Evolutionary conservation across 2,888 invertebrate genomes (phyloP).

Genomic region (Calameuta pallipes): DNA sequence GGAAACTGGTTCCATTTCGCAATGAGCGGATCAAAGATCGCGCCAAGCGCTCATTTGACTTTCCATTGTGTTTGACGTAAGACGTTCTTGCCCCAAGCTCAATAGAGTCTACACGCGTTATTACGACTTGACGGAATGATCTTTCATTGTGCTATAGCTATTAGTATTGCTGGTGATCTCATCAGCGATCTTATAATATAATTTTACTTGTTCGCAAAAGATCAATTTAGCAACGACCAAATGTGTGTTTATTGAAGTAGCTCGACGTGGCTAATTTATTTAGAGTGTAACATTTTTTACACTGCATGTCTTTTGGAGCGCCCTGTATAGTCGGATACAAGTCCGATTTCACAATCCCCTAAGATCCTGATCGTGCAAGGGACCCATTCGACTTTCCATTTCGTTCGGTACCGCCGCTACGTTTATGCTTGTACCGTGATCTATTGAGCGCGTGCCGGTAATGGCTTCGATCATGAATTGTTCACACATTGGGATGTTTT

Average conservation of each 20-base stretch:
- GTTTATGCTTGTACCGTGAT: not conserved
- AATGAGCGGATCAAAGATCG: slow-evolving; percentile 27
- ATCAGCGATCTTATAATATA: not conserved
- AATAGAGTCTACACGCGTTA: not conserved
- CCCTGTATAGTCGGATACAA: slow-evolving; percentile 21
- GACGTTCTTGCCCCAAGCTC: slow-evolving; percentile 4
- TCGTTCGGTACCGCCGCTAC: slow-evolving; percentile 30
- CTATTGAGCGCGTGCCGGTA: not conserved
- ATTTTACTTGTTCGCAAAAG: not conserved
- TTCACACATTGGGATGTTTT: not conserved
- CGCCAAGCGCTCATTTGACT: slow-evolving; percentile 28
- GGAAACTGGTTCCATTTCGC: slow-evolving; percentile 30
- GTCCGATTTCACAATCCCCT: slow-evolving; percentile 38
- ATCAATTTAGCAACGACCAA: not conserved
- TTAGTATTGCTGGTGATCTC: not conserved
- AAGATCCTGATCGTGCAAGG: slow-evolving; percentile 43
- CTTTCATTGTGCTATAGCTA: not conserved
- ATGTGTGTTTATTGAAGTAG: not conserved
- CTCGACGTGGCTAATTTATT: not conserved
- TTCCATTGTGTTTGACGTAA: slow-evolving; percentile 26
- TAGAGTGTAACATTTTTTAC: not conserved
- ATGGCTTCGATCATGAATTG: not conserved
- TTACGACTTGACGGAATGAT: not conserved
- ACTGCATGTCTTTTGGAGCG: slow-evolving; percentile 19
- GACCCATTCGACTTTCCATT: slow-evolving; percentile 47